Evolutionary conservation across 2,888 invertebrate species (phyloP), one percentile per base, ranked within the genome.

Genomic region (Catocala nupta): DNA sequence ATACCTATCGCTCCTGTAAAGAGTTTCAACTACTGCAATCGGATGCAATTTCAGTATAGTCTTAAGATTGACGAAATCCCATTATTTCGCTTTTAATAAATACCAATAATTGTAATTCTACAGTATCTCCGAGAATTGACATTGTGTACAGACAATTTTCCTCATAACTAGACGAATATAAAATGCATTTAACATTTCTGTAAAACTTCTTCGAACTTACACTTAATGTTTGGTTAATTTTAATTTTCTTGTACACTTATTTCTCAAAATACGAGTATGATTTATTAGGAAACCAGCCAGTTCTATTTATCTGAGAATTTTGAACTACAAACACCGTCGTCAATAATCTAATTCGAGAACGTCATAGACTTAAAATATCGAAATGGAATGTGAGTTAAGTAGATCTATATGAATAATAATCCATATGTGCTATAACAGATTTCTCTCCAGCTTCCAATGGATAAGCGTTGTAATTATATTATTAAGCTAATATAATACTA

Each of bases 391-490:
- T 54, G 49, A 48, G 33, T 60, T 60, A 61, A 55, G 16, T 61
- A 12, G 55, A 55, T 45, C 33, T 25, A 42, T 55, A 16, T 3
- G 49, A 45, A 45, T 55, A 50, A 60, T 50, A 49, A n/a, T 43
- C 42, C 33, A 43, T 42, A 9, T 34, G 45, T 42, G 11, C 34
- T n/a, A 44, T 44, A 13, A 45, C 11, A 55, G 42, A 61, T 45
- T 64, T 59, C 59, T 50, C 60, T 50, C 7, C 55, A 55, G 44
- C 54, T 55, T 45, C 55, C 49, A 63, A 13, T 55, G 47, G 52
- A 59, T 59, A 64, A 59, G 47, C 63, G n/a, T 59, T 45, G 48
- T 56, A 57, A 63, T 62, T 59, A 54, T 51, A 63, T 58, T 49
- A 49, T 59, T 63, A 55, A 57, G 55, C 47, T 33, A 61, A 63